Base-by-base conservation (phyloP, 2,888 invertebrate genomes). In the Ichneumoninae sp. region DNA sequence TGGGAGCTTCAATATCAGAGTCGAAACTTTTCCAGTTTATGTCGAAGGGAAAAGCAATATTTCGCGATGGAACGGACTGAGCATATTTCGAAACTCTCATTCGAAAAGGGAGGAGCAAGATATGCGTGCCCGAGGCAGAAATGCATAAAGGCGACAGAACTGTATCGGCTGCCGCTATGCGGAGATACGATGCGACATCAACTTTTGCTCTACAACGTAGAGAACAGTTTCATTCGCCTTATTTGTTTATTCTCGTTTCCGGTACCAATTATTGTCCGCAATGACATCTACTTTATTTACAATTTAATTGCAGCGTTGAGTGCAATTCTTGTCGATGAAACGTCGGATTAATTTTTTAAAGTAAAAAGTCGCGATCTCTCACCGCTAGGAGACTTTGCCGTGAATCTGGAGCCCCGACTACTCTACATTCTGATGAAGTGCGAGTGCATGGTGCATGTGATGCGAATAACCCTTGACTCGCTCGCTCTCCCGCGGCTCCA, bases 11-110 rank as follows among this genome's bases (percentile, higher is more conserved):
- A 13, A 80, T 71, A 77, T 69, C 47, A 30, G 65, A 69, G 5
- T 22, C 19, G 36, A 83, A 89, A 89, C 85, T 90, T 89, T 88
- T 86, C 85, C 77, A 83, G 87, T 86, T 86, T 79, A 71, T 52
- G 69, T 70, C 68, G 73, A 83, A 54, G 54, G 69, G 63, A 68
- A 81, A 80, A 85, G 86, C 87, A 86, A 88, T 89, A 89, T 87
- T 87, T 88, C 73, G 85, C 85, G 81, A 85, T 87, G 81, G 83
- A 88, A 87, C 83, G 83, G 85, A 88, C 87, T 87, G 85, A 69
- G 87, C 84, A 87, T 87, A 89, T 89, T 88, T 85, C 82, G 83
- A 80, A 88, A 88, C 86, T 88, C 73, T 78, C 69, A 60, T 69
- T n/a, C 57, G 13, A 50, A 22, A 50, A 57, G 13, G 22, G 30